Base-by-base conservation (phyloP, 2,888 invertebrate genomes). In the Napeogenes inachia region DNA sequence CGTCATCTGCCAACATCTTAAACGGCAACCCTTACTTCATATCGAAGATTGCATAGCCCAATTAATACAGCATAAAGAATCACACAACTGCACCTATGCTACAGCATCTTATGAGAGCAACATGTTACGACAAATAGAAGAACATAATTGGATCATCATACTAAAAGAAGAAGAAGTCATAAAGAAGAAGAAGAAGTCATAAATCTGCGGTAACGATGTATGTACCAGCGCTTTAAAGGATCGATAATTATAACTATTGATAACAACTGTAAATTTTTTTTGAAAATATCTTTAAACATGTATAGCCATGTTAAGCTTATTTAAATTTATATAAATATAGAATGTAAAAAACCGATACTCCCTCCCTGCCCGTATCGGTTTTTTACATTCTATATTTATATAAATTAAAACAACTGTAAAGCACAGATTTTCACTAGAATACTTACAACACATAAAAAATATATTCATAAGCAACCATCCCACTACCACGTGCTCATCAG, bases 121-220 rank as follows among this genome's bases (percentile, higher is more conserved):
- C 32, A 63, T 73, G 0, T 62, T 73, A 1, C 68, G 68, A 21
- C 71, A 73, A 67, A 72, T 73, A 4, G 66, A 71, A 60, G 68
- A 72, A 6, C 70, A 73, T 33, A 73, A 67, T 30, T 75, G 72
- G 70, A 69, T 71, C 30, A 54, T 71, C 3, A 62, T 72, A 2
- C 42, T 69, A 13, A 71, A 72, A 50, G 63, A 71, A 4, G 71
- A 73, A 63, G 70, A 71, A 62, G 68, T 71, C 2, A 63, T 71
- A 2, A 73, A 72, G n/a, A 65, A 69, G 68, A 4, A 70, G 42
- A n/a, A n/a, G n/a, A n/a, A n/a, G n/a, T n/a, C n/a, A n/a, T n/a
- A n/a, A n/a, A n/a, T n/a, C 0, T 73, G 71, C 30, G 61, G 60
- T 0, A 66, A 73, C 1, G 70, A 72, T 13, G 59, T 71, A 0